phyloP scores from a whole-genome alignment of 2,888 invertebrate genomes.

The Allolobophora icterica region DNA sequence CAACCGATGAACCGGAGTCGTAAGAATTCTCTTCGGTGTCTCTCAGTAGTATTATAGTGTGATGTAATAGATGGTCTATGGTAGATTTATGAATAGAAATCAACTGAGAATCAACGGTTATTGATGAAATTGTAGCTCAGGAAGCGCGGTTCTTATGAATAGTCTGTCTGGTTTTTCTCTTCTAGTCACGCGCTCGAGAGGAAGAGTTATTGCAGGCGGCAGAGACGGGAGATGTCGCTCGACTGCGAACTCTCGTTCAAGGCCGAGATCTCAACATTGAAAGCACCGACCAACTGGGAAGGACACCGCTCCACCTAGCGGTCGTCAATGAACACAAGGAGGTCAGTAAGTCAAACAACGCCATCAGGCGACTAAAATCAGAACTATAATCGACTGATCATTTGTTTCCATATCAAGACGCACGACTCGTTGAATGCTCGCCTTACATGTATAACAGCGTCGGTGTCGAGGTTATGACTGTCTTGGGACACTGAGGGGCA shows the following conservation, averaged over 20 bases:
- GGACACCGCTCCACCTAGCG: slow-evolving; percentile 60
- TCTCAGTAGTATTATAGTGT: neutral
- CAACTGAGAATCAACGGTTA: neutral
- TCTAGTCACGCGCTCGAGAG: slow-evolving; percentile 46
- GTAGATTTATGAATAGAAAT: neutral
- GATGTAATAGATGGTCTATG: neutral
- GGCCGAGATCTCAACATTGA: slow-evolving; percentile 54
- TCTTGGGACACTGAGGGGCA: neutral
- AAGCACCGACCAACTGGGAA: slow-evolving; percentile 58
- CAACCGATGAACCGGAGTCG: neutral
- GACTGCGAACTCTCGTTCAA: slow-evolving; percentile 54
- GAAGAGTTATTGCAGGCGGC: slow-evolving; percentile 61
- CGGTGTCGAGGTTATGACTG: neutral
- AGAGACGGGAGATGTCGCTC: slow-evolving; percentile 59
- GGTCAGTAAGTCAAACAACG: slow-evolving; percentile 32
- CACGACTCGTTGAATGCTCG: neutral
- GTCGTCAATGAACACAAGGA: slow-evolving; percentile 62
- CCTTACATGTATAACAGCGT: neutral
- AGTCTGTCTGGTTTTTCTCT: neutral
- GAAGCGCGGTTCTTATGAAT: neutral
- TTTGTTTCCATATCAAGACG: neutral
- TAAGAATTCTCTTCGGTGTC: neutral
- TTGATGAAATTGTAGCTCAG: neutral
- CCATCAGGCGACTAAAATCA: neutral
- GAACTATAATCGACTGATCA: neutral